phyloP scores from a whole-genome alignment of 2,888 invertebrate species.

The Pollenia griseotomentosa region DNA sequence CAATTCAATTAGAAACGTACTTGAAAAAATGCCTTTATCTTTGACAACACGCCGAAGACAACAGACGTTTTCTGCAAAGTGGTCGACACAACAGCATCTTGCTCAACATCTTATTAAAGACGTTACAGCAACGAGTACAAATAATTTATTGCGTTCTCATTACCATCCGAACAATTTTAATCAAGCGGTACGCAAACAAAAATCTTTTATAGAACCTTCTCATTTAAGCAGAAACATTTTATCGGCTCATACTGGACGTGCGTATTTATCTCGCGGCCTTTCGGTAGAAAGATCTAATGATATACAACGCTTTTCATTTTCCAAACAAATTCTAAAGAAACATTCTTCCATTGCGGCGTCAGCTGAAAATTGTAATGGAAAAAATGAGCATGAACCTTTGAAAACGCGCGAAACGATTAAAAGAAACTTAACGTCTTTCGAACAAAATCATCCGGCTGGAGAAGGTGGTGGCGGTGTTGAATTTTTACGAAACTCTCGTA shows the following conservation, averaged over 20 bases:
- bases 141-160: constrained; percentile 48
- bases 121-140: constrained; percentile 33
- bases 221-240: constrained; percentile 37
- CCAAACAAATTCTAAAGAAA: constrained; percentile 55
- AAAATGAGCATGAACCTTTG: constrained; percentile 28
- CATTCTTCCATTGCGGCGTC: constrained; percentile 19
- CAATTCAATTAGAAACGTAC: neutral
- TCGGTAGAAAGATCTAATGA: constrained; percentile 80
- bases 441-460: neutral
- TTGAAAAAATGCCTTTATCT: constrained; percentile 78
- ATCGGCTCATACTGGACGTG: constrained; percentile 69
- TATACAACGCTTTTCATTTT: constrained; percentile 75
- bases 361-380: constrained; percentile 7
- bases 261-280: constrained; percentile 78
- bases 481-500: constrained; percentile 52
- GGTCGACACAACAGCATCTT: constrained; percentile 68
- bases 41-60: constrained; percentile 78
- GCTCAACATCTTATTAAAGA: constrained; percentile 21
- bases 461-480: neutral
- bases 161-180: neutral
- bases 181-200: constrained; percentile 77
- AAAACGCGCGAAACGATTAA: constrained; percentile 40
- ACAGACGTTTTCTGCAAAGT: constrained; percentile 75
- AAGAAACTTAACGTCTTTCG: constrained; percentile 32
- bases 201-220: constrained; percentile 78